phyloP scores from a whole-genome alignment of 2,888 invertebrate genomes.

The Eurytoma californica region DNA sequence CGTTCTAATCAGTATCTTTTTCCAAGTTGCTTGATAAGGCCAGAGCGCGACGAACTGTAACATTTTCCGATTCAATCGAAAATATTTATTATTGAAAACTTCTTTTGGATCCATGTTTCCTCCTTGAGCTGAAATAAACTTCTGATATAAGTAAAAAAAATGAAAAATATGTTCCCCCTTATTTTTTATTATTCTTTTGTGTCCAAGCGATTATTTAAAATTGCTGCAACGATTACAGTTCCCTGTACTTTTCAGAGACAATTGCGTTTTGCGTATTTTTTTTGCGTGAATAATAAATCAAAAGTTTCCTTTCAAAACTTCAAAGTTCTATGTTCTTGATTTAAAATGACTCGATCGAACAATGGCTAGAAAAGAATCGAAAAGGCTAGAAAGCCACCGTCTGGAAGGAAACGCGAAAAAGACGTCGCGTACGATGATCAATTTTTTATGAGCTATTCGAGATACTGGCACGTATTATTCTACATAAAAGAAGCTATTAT shows the following conservation, averaged over 20 bases:
- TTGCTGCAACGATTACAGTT: background rate
- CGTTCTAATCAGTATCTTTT: background rate
- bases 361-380: no score
- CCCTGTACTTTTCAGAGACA: background rate
- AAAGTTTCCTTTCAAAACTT: slow-evolving; percentile 15
- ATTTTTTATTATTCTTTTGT: background rate
- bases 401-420: no score
- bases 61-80: slow-evolving; percentile 10
- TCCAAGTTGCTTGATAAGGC: slow-evolving; percentile 13
- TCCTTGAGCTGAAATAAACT: background rate
- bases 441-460: no score
- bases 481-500: no score
- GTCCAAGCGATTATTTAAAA: slow-evolving; percentile 1
- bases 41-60: slow-evolving; percentile 9
- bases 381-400: no score
- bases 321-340: no score
- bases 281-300: slow-evolving; percentile 19
- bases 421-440: no score
- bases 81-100: slow-evolving; percentile 27
- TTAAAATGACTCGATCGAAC: no score
- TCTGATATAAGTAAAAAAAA: background rate
- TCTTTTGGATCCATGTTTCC: slow-evolving; percentile 13
- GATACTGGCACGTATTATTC: no score
- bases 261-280: background rate
- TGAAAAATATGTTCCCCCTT: background rate